phyloP scores from a whole-genome alignment of 2,888 invertebrate genomes.

The Pachymerium ferrugineum region DNA sequence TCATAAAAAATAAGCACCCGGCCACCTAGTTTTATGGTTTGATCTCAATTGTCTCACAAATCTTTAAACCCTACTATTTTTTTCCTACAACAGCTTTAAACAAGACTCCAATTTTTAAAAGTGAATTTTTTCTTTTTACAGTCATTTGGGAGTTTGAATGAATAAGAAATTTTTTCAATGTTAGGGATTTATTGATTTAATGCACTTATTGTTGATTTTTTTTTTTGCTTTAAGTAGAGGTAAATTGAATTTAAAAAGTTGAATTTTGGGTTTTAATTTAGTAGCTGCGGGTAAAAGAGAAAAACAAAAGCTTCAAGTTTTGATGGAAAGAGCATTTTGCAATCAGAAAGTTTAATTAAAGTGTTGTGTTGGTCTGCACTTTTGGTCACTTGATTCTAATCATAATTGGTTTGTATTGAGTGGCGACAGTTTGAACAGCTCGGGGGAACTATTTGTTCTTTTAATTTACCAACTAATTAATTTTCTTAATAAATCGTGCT shows the following conservation, averaged over 20 bases:
- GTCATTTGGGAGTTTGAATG: not conserved
- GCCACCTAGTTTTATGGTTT: too few species aligned
- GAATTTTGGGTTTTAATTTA: constrained; percentile 16
- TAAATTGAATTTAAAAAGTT: not conserved
- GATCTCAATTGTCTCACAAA: too few species aligned
- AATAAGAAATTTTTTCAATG: not conserved
- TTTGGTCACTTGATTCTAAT: not conserved
- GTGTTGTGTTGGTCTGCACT: not conserved
- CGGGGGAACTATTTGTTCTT: not conserved
- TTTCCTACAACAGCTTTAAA: too few species aligned
- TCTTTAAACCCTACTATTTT: too few species aligned
- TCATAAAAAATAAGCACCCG: too few species aligned
- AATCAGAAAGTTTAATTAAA: constrained; percentile 6
- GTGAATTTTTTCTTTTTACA: too few species aligned
- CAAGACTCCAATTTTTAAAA: too few species aligned
- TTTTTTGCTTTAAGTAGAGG: not conserved
- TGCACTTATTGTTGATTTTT: not conserved
- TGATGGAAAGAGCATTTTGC: not conserved
- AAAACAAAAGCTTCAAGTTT: not conserved
- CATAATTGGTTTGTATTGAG: not conserved
- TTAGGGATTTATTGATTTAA: not conserved
- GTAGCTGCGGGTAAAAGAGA: not conserved
- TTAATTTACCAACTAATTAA: not conserved
- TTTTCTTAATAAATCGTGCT: constrained; percentile 5
- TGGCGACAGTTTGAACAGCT: not conserved